Evolutionary conservation across 2,113 vertebrate species (phyloP).

Genomic region (Parotia lawesii): DNA sequence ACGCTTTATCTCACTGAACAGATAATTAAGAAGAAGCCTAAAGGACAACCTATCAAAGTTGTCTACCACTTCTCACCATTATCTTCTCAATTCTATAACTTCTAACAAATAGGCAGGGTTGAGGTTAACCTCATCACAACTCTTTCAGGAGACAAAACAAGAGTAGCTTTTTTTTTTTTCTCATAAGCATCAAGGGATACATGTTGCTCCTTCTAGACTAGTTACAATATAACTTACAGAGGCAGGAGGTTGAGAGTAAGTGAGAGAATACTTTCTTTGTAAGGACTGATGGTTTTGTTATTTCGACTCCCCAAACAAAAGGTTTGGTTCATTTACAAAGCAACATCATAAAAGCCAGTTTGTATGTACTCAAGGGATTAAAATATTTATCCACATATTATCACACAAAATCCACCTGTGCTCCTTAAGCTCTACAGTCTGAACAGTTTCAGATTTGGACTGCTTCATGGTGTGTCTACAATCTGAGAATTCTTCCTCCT

Average conservation of each 20-base stretch:
- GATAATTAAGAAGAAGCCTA: neutral
- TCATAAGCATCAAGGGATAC: neutral
- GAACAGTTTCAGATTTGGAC: neutral
- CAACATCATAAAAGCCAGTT: neutral
- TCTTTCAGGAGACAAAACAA: neutral
- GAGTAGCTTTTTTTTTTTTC: neutral
- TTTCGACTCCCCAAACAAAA: neutral
- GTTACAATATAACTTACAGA: neutral
- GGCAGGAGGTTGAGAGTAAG: neutral
- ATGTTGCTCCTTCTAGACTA: neutral
- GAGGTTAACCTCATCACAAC: neutral
- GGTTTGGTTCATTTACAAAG: neutral
- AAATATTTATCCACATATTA: neutral
- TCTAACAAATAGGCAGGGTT: neutral
- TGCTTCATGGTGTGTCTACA: neutral
- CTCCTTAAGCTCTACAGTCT: neutral
- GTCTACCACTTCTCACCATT: neutral
- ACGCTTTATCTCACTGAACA: neutral
- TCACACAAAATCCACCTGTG: neutral
- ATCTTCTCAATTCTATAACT: neutral
- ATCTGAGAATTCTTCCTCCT: neutral
- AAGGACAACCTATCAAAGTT: neutral
- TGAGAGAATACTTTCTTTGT: neutral
- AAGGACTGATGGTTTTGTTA: neutral
- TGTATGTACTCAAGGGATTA: neutral